phyloP scores from a whole-genome alignment of 1,140 invertebrate genomes.

The Tetragnatha versicolor region DNA sequence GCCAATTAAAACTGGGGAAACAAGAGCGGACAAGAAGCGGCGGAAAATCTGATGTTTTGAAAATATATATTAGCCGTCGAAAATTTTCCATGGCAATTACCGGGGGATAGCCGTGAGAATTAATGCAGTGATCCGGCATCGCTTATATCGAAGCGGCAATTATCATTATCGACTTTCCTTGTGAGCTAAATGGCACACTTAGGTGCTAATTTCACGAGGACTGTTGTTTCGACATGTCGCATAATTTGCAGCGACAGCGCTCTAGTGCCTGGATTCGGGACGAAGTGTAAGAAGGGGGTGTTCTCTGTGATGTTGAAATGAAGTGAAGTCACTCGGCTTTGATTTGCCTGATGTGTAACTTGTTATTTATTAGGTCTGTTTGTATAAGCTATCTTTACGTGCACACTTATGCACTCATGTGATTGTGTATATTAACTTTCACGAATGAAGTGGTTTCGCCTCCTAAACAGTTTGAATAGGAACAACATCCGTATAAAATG shows the following conservation, averaged over 20 bases:
- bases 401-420: too few species aligned
- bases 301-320: too few species aligned
- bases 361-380: too few species aligned
- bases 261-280: neutral
- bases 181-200: constrained; percentile 9
- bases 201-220: constrained; percentile 36
- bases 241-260: constrained; percentile 21
- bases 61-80: constrained; percentile 15
- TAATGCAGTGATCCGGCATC: constrained; percentile 24
- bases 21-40: constrained; percentile 5
- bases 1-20: constrained; percentile 35
- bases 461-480: too few species aligned
- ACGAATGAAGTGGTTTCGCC: too few species aligned
- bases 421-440: too few species aligned
- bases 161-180: constrained; percentile 38
- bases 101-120: constrained; percentile 22
- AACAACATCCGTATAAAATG: too few species aligned
- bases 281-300: neutral
- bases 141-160: constrained; percentile 33
- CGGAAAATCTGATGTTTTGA: constrained; percentile 34
- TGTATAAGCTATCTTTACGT: too few species aligned
- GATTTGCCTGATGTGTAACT: too few species aligned
- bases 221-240: constrained; percentile 26
- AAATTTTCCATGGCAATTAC: constrained; percentile 38
- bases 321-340: too few species aligned